Conservation (phyloP, 2,797 vertebrate genomes). For the Anas acuta region DNA sequence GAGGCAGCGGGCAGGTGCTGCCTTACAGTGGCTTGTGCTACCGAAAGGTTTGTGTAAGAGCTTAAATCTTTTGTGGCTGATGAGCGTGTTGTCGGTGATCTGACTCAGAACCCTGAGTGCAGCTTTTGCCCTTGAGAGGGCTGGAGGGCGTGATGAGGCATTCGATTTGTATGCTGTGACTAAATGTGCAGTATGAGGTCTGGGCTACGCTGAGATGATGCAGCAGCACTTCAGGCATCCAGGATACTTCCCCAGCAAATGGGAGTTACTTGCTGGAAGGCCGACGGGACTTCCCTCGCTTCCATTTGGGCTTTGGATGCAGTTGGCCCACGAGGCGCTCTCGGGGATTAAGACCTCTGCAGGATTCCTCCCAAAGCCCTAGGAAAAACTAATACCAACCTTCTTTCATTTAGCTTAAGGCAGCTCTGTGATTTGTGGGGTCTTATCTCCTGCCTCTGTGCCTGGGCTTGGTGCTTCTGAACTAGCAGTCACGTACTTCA, state of each 20-base stretch:
- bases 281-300: not conserved
- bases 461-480: not conserved
- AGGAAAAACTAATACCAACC: not conserved
- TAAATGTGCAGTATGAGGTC: not conserved
- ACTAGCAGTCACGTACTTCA: not conserved
- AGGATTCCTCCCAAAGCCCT: not conserved
- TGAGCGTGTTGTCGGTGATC: not conserved
- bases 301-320: not conserved
- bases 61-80: not conserved
- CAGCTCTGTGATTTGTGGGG: conserved; percentile 17
- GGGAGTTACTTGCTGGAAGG: not conserved
- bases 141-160: not conserved
- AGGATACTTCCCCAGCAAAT: not conserved
- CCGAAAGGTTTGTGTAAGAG: not conserved
- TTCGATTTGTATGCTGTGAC: conserved; percentile 27
- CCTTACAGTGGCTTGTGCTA: not conserved
- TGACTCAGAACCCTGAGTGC: not conserved
- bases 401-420: not conserved
- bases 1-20: not conserved
- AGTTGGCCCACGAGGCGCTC: not conserved
- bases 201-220: not conserved
- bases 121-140: conserved; percentile 10
- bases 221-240: conserved; percentile 1
- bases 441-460: not conserved
- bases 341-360: not conserved